phyloP scores from a whole-genome alignment of 2,797 vertebrate genomes.

The Kryptolebias ocellatus region DNA sequence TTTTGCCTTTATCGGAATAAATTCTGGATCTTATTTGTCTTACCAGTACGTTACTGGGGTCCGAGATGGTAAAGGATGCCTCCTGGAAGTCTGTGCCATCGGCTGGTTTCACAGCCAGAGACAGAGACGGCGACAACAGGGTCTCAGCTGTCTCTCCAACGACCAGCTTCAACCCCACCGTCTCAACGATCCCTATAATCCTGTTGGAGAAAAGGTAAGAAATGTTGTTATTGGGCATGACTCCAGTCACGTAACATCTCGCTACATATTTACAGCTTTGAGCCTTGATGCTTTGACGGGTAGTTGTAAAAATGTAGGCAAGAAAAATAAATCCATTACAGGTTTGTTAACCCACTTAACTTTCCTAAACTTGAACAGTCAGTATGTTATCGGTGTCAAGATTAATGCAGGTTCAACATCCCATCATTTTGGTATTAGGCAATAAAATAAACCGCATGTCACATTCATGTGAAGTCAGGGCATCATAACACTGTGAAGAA shows the following conservation, averaged over 20 bases:
- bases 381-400: too few relatives aligned
- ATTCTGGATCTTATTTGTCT: neutral
- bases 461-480: neutral
- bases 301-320: too few relatives aligned
- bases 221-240: neutral
- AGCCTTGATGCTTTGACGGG: too few relatives aligned
- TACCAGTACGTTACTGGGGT: constrained; percentile 87
- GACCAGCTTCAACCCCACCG: constrained; percentile 89
- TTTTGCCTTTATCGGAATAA: too few relatives aligned
- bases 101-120: constrained; percentile 86
- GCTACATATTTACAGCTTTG: too few relatives aligned
- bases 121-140: constrained; percentile 83
- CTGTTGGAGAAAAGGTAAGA: constrained; percentile 69
- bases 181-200: constrained; percentile 89
- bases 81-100: constrained; percentile 80
- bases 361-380: too few relatives aligned
- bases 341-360: too few relatives aligned
- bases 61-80: constrained; percentile 84
- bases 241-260: too few relatives aligned
- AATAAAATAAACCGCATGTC: neutral
- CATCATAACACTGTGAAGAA: neutral
- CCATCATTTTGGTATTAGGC: neutral
- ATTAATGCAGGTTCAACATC: neutral
- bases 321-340: too few relatives aligned
- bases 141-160: constrained; percentile 66